Percentiles rank a stretch among this genome's conserved stretches.
phyloP scores from a whole-genome alignment of 2,888 invertebrate genomes.

The Lamellibrachia satsuma region DNA sequence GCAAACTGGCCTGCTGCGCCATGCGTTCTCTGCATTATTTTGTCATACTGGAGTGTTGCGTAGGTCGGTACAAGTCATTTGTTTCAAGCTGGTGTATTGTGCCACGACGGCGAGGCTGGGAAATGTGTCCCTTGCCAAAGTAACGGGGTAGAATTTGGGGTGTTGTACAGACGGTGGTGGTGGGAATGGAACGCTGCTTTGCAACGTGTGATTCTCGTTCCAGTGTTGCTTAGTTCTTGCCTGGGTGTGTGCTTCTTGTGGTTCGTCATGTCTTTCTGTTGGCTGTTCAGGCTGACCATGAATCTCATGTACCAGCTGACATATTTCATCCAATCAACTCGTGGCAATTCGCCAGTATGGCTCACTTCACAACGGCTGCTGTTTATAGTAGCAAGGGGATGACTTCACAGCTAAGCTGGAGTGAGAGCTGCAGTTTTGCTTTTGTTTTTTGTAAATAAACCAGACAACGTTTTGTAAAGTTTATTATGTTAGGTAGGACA shows the following conservation, averaged over 20 bases:
- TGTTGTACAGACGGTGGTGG: not conserved
- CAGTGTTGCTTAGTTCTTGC: conserved; percentile 4
- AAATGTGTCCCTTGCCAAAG: not conserved
- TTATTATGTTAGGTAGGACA: conserved; percentile 17
- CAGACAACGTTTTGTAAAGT: conserved; percentile 6
- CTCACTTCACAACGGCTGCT: not conserved
- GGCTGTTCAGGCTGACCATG: not conserved
- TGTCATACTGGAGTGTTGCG: conserved; percentile 12
- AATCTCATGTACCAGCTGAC: not conserved
- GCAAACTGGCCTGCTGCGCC: conserved; percentile 17
- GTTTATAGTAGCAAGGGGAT: not conserved
- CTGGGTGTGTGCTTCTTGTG: conserved; percentile 17
- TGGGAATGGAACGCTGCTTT: not conserved
- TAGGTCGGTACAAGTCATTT: not conserved
- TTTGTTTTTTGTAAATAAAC: not conserved
- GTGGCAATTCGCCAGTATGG: not conserved
- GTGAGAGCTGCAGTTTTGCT: conserved; percentile 3
- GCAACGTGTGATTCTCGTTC: conserved; percentile 5
- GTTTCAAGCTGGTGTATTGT: not conserved
- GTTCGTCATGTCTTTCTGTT: conserved; percentile 4
- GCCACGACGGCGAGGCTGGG: not conserved
- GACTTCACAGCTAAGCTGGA: conserved; percentile 4
- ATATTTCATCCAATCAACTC: not conserved
- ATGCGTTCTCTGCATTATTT: not conserved
- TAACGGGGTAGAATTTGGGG: not conserved